Evolutionary conservation across 2,888 invertebrate species (phyloP), one percentile per base, ranked within the genome.

Genomic region (Lycia hirtaria): DNA sequence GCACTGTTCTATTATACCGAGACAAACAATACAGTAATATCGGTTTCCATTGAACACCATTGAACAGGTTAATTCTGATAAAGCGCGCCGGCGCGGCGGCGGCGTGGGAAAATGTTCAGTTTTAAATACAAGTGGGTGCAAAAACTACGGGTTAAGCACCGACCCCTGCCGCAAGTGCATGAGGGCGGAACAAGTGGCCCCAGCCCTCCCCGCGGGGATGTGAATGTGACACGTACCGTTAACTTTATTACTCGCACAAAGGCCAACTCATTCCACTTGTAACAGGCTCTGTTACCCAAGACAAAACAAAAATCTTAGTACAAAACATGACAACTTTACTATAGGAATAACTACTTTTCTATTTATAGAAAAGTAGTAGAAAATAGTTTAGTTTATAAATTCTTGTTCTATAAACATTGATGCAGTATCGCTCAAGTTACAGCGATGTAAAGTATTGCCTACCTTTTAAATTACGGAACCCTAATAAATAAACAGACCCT

Each of bases 101-200:
- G 78, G 70, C 91, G 91, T 92, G 91, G 87, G 91, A 92, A 91
- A 75, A 73, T 63, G 68, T 71, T 51, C 62, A 67, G 76, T 81
- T 77, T 61, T 61, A 24, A 72, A 77, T 81, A 79, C 78, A 80
- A 80, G 77, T 79, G 82, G 87, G 83, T 87, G 91, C 89, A 91
- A 91, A 91, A 90, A 89, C 77, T 77, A 77, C 74, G 76, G 70
- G 76, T 75, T 74, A 75, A 72, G 73, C 52, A 80, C 69, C 84
- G 88, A 88, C 83, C 88, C 87, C 80, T 72, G 71, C 71, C 64
- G 71, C 86, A 87, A 88, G 90, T 88, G 91, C 88, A 92, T 91
- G 88, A 85, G 91, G 92, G 92, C 91, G 88, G 82, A 88, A 90
- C 89, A 87, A 87, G 88, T 89, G 86, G 78, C 45, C 66, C 54